Base-by-base conservation (phyloP, 2,797 vertebrate species). In the Galago senegalensis region DNA sequence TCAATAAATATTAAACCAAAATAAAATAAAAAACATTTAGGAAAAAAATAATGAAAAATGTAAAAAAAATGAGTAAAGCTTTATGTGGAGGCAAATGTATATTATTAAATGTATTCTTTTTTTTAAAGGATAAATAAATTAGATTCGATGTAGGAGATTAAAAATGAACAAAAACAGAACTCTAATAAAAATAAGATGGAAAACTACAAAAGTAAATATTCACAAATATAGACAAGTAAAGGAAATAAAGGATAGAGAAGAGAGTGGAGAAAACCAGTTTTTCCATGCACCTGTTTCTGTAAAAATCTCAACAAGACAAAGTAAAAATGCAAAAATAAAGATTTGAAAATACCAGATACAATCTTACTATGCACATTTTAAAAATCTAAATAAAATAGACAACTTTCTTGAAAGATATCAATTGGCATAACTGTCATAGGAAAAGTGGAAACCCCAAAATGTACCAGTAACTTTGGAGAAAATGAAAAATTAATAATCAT, bases 111-210 rank as follows among this genome's bases (percentile, higher is more conserved):
- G 18, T 58, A 58, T 79, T 92, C 29, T 79, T 31, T 31, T 89
- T 58, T 58, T 83, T 43, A 84, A 85, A 89, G 46, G n/a, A 88
- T 89, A 73, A 40, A 37, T 79, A 56, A 56, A 79, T 85, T 80
- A 85, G 84, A 69, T 76, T 69, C 25, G 60, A 37, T 13, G 60
- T 17, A 60, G 53, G 16, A 77, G 14, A 65, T 79, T 40, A 84
- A 80, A 89, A 95, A 67, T 86, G 25, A 91, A 70, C 34, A 89
- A 95, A 88, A 93, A 58, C 61, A 25, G 61, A 93, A 65, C 56
- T 37, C 11, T 16, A 89, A 37, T 23, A 77, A 84, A 70, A 93
- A 56, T 7, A 65, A 37, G 5, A 73, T 49, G 86, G 80, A 77
- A 93, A 92, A 67, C 80, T 73, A 16, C 46, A 58, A 23, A 53